Percentiles rank a stretch among this genome's conserved stretches.
These are phyloP conservation scores for Pelobates fuscus DNA, from an alignment of 2,113 vertebrate genomes.

Conservation along the genomic window DNA sequence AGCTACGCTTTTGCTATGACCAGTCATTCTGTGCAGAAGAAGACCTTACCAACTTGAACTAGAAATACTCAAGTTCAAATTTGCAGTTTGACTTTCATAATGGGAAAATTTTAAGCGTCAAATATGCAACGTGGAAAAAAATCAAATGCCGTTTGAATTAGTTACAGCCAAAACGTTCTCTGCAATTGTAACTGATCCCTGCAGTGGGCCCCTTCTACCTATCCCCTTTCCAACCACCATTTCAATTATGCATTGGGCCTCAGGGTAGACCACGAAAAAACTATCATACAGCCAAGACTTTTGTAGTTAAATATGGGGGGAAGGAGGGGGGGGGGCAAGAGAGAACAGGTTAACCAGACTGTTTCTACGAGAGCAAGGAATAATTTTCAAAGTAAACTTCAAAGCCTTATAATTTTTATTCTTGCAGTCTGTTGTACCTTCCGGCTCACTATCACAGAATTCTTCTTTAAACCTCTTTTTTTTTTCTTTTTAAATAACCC, in stretches of 20 bases:
- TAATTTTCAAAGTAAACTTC: slow-evolving; percentile 26
- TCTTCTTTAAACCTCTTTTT: background rate
- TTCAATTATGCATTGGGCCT: slow-evolving; percentile 15
- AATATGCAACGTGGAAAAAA: too few species aligned
- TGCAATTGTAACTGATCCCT: background rate
- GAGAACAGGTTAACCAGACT: slow-evolving; percentile 38
- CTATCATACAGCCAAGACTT: slow-evolving; percentile 13
- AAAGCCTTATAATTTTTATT: slow-evolving; percentile 1
- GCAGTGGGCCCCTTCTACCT: background rate
- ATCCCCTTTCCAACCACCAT: background rate
- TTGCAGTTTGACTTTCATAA: too few species aligned
- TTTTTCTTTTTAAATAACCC: slow-evolving; percentile 16
- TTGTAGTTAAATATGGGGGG: background rate
- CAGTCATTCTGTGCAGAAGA: too few species aligned
- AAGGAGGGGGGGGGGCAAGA: background rate
- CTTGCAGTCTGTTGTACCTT: slow-evolving; percentile 19
- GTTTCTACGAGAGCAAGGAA: slow-evolving; percentile 27
- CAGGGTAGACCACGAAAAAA: background rate
- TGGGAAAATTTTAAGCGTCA: too few species aligned
- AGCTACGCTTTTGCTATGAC: too few species aligned
- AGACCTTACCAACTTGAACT: too few species aligned
- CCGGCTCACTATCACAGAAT: slow-evolving; percentile 12
- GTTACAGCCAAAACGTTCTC: background rate
- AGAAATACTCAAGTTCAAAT: too few species aligned
- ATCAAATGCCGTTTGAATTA: background rate